Conservation (phyloP, 1,140 invertebrate genomes). For the Magallana gigas region DNA sequence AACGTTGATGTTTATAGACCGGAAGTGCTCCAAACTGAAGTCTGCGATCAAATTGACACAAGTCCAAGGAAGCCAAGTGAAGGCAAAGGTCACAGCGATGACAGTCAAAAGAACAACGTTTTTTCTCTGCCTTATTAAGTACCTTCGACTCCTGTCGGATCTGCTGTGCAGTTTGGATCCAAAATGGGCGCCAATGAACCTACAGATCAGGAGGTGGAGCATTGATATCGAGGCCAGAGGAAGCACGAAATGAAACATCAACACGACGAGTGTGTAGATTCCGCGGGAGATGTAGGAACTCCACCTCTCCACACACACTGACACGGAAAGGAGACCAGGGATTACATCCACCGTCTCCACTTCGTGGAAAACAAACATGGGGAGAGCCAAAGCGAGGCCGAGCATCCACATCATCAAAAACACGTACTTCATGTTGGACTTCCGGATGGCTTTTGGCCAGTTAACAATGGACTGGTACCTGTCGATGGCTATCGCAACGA, state of each 20-base stretch:
- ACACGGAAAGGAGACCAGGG: constrained; percentile 52
- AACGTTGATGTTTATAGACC: constrained; percentile 76
- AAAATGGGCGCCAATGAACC: constrained; percentile 77
- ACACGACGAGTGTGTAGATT: constrained; percentile 69
- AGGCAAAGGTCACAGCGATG: constrained; percentile 79
- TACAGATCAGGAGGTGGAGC: constrained; percentile 73
- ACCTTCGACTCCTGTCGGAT: constrained; percentile 34
- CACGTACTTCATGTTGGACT: constrained; percentile 43
- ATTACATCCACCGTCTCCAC: constrained; percentile 72
- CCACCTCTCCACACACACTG: constrained; percentile 73
- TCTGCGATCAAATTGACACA: constrained; percentile 81
- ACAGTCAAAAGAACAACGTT: constrained; percentile 81
- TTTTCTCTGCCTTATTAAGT: constrained; percentile 80
- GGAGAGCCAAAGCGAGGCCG: constrained; percentile 74
- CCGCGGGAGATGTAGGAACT: constrained; percentile 52
- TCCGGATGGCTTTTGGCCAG: constrained; percentile 43
- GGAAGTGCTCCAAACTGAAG: constrained; percentile 67
- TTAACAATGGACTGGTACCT: constrained; percentile 77
- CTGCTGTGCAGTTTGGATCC: constrained; percentile 41
- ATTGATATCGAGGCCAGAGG: constrained; percentile 74
- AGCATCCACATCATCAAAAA: constrained; percentile 71
- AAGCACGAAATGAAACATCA: constrained; percentile 71
- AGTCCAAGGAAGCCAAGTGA: constrained; percentile 82
- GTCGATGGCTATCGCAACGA: constrained; percentile 79
- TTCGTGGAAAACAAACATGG: constrained; percentile 76